Percentiles rank a stretch among this genome's conserved stretches.
Conservation (phyloP, 2,113 vertebrate species). For the Artemisiospiza belli region DNA sequence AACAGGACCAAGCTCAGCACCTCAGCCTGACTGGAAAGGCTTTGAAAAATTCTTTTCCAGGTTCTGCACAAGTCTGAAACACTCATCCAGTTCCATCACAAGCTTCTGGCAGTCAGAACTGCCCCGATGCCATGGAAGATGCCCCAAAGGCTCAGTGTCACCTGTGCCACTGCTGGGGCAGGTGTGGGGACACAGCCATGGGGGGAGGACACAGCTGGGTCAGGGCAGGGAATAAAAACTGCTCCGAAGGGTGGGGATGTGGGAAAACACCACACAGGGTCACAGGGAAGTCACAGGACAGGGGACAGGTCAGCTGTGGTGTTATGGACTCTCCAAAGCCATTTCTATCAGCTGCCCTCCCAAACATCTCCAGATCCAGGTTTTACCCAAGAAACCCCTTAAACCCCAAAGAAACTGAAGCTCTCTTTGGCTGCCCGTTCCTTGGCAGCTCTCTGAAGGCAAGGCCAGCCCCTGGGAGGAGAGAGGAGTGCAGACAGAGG, state of each 20-base stretch:
- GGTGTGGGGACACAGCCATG: rapidly evolving
- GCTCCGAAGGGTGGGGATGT: rapidly evolving
- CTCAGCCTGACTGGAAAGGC: neutral
- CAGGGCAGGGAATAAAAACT: neutral
- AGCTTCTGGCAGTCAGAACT: neutral
- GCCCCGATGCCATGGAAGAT: rapidly evolving
- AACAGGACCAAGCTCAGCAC: neutral
- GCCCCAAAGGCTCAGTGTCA: neutral
- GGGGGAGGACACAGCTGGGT: neutral
- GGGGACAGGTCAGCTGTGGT: neutral
- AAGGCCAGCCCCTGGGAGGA: neutral
- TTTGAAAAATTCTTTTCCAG: neutral
- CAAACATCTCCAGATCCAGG: neutral
- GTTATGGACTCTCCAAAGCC: neutral
- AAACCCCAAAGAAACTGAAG: neutral
- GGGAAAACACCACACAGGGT: rapidly evolving
- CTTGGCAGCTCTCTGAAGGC: neutral
- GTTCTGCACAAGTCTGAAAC: neutral
- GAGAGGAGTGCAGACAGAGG: rapidly evolving
- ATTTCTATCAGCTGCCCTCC: neutral
- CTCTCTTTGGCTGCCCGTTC: neutral
- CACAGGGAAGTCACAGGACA: neutral
- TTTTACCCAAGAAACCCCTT: rapidly evolving
- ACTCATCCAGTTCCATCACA: rapidly evolving
- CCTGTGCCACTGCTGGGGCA: neutral